Evolutionary conservation across 2,797 vertebrate genomes (phyloP), one percentile per base, ranked within the genome.

Genomic region (Luscinia megarhynchos): DNA sequence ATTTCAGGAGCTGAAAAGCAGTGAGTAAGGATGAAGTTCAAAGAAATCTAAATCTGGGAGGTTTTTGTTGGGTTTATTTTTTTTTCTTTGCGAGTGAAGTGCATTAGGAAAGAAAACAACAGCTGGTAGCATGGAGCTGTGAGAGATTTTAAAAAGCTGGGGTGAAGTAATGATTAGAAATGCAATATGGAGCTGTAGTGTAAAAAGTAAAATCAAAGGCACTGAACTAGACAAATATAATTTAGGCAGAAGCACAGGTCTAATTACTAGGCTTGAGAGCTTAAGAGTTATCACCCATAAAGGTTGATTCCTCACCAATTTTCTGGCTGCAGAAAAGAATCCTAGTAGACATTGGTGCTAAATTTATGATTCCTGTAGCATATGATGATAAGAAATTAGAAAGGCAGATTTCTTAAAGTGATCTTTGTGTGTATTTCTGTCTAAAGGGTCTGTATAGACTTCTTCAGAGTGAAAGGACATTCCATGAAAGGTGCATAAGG

Each of bases 81-180:
- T 89, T 82, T 78, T 86, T 34, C 12, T 76, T 76, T 94, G 76
- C 95, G 87, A 97, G 90, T 92, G 91, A 97, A 97, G 93, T 96
- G 50, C 77, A 88, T 94, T 95, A 91, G 86, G 91, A 96, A 96
- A 96, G 96, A 96, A 97, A 97, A 97, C 95, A 98, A 93, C 96
- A 97, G 96, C 97, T 98, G 97, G 92, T 97, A 93, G 87, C 83
- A 93, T 82, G 80, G 93, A 95, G 81, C 92, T 93, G 89, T 81
- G 90, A 93, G 96, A 94, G 93, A 88, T 97, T 97, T 94, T 88
- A 34, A 97, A 96, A 97, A 75, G 77, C 83, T 94, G 75, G 75
- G 77, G 91, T 94, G 82, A 96, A 95, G 91, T 94, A 97, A 95
- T 96, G 92, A 97, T 97, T 97, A 96, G 94, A 96, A 97, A 93